Evolutionary conservation across 1,140 invertebrate species (phyloP).

Genomic region (Linepithema humile): DNA sequence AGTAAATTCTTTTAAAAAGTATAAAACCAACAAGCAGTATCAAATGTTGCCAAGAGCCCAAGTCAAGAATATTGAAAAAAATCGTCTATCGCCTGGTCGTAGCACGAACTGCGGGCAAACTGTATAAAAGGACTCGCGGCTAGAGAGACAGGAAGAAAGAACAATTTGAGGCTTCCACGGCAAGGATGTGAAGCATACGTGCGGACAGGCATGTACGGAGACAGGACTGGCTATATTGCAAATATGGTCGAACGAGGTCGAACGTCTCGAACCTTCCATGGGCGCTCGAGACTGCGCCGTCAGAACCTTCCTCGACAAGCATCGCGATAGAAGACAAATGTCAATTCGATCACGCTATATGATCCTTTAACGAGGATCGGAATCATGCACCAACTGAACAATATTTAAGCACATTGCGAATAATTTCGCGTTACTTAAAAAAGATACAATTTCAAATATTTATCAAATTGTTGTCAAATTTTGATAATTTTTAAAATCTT

Average conservation of each 20-base stretch:
- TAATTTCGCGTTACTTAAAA: not conserved
- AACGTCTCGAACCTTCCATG: constrained; percentile 69
- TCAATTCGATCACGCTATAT: no score
- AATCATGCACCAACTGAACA: not conserved
- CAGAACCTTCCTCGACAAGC: constrained; percentile 9
- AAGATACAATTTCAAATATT: not conserved
- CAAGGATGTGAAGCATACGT: constrained; percentile 30
- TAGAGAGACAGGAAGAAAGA: not conserved
- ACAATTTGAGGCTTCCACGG: constrained; percentile 25
- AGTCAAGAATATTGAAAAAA: not conserved
- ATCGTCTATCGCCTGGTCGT: not conserved
- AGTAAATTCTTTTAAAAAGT: no score
- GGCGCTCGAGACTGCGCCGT: constrained; percentile 29
- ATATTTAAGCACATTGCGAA: not conserved
- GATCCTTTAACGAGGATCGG: not conserved
- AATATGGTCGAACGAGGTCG: constrained; percentile 66
- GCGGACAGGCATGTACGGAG: constrained; percentile 19
- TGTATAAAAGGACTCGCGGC: not conserved
- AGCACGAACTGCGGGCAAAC: not conserved
- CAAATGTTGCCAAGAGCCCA: not conserved
- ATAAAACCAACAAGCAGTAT: not conserved
- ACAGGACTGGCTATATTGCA: constrained; percentile 57
- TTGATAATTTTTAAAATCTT: not conserved
- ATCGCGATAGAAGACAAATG: constrained; percentile 11
- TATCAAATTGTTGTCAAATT: no score